Base-by-base conservation (phyloP, 2,113 vertebrate genomes). In the Rattus rattus region DNA sequence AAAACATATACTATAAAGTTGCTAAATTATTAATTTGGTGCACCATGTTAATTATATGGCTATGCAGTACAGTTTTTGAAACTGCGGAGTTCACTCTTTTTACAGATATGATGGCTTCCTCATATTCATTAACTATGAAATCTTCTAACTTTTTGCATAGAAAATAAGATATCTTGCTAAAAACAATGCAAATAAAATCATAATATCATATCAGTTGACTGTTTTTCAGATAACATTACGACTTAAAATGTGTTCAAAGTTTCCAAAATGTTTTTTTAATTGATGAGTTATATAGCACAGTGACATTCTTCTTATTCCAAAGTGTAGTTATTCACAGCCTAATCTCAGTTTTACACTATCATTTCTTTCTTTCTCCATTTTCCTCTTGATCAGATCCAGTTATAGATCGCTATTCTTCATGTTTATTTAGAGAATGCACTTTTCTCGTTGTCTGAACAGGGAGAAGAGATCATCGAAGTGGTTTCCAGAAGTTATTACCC, bases 231-330 rank as follows among this genome's bases (percentile, higher is more conserved):
- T 5, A 20, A 47, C 0, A 54, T 79, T 54, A 7, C 84, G 36
- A 70, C 28, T 36, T 93, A 86, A 79, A 79, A 75, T 90, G 70
- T 36, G 0, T 54, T 83, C 36, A 22, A 70, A 80, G 54, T 70
- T 17, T 92, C 65, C 91, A 61, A 95, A 92, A 86, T n/a, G 67
- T 8, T 92, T 93, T 87, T 16, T 19, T 49, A 49, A 54, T 36
- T 77, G 2, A 85, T 12, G 10, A 89, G 16, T 39, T 2, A 89
- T 16, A 30, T 91, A 94, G 22, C 6, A 22, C n/a, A 43, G 9
- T 59, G 39, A 16, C n/a, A 47, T 76, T 47, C 28, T 3, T 17
- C 16, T 85, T 24, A 49, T 36, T 92, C 24, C 54, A 26, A 67
- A 73, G 28, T 22, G 10, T 14, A 86, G 26, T 77, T 84, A 59